phyloP scores from a whole-genome alignment of 2,888 invertebrate genomes.

The Tethea ocularis region DNA sequence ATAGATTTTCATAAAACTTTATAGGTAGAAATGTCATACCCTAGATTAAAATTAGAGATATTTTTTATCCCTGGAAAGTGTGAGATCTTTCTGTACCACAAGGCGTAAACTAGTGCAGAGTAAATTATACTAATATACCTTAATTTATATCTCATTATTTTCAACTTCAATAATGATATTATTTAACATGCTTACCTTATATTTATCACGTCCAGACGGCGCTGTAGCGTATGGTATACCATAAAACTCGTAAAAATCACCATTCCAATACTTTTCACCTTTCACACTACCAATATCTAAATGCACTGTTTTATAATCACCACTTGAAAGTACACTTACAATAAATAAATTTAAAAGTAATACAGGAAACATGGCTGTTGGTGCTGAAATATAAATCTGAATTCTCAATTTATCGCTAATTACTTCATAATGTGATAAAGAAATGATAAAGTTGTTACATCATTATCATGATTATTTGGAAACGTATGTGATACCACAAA shows the following conservation, averaged over 20 bases:
- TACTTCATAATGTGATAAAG: constrained; percentile 20
- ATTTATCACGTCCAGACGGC: constrained; percentile 64
- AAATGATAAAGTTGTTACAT: constrained; percentile 18
- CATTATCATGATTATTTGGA: not conserved
- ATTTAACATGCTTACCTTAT: constrained; percentile 51
- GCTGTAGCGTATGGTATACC: constrained; percentile 69
- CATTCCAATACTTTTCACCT: constrained; percentile 72
- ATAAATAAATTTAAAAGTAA: constrained; percentile 43
- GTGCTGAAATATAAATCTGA: constrained; percentile 17
- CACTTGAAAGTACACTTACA: constrained; percentile 33
- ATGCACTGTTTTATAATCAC: constrained; percentile 44
- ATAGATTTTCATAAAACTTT: no score
- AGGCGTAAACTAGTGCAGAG: no score
- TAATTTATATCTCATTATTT: no score
- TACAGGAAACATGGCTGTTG: constrained; percentile 46
- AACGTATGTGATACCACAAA: not conserved
- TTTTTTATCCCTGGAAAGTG: no score
- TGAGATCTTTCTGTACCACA: no score
- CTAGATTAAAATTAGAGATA: no score
- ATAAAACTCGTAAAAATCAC: constrained; percentile 70
- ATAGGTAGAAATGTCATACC: no score
- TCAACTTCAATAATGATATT: no score
- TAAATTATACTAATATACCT: no score
- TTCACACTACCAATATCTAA: constrained; percentile 59
- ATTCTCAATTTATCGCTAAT: constrained; percentile 23